Percentiles rank a stretch among this genome's conserved stretches.
Conservation (phyloP, 1,140 invertebrate genomes). For the Caerostris darwini region DNA sequence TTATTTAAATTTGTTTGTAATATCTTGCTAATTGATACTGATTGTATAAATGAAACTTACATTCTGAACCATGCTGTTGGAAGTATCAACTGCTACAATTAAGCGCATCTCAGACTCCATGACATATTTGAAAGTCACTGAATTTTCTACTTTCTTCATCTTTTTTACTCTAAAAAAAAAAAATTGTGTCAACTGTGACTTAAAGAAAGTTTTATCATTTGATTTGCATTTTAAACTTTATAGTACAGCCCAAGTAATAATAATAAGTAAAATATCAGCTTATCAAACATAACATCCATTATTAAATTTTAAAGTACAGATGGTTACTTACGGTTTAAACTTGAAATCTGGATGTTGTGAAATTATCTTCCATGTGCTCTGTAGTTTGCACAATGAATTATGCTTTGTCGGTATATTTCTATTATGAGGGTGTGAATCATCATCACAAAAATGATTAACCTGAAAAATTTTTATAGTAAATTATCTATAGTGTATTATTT, state of each 20-base stretch:
- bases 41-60: constrained; percentile 25
- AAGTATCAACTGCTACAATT: constrained; percentile 65
- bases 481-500: not conserved
- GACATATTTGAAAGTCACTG: constrained; percentile 55
- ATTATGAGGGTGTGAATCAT: constrained; percentile 84
- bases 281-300: too few relatives aligned
- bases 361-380: constrained; percentile 86
- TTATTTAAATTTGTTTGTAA: too few relatives aligned
- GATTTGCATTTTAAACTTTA: too few relatives aligned
- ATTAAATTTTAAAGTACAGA: too few relatives aligned
- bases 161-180: not conserved
- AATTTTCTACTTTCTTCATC: not conserved
- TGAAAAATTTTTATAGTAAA: constrained; percentile 79
- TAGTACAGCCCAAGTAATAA: too few relatives aligned
- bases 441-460: constrained; percentile 85
- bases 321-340: constrained; percentile 64
- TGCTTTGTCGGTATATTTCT: constrained; percentile 87
- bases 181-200: not conserved
- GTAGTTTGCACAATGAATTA: constrained; percentile 85
- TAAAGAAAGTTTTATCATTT: not conserved
- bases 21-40: too few relatives aligned
- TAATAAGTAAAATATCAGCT: too few relatives aligned
- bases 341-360: constrained; percentile 85
- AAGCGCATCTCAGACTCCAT: constrained; percentile 41
- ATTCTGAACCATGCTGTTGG: constrained; percentile 35